Evolutionary conservation across 2,888 invertebrate genomes (phyloP).

Genomic region (Acanthacorydalis orientalis): DNA sequence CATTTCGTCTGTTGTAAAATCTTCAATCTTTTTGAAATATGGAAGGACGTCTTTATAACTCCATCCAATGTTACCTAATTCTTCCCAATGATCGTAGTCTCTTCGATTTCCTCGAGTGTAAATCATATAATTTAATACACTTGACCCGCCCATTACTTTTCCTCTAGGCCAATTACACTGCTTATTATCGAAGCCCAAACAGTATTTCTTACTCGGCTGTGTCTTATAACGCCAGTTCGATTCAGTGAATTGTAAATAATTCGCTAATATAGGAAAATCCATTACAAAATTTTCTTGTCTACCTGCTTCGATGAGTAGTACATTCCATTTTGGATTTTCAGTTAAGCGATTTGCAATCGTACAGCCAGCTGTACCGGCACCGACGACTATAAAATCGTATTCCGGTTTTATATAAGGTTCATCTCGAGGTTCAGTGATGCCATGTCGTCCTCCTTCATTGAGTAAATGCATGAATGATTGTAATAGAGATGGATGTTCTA

Average conservation of each 20-base stretch:
- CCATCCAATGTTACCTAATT: conserved; percentile 50
- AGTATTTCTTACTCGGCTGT: conserved; percentile 54
- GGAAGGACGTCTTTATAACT: conserved; percentile 61
- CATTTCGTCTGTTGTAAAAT: conserved; percentile 67
- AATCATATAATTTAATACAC: conserved; percentile 79
- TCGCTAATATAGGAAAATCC: conserved; percentile 59
- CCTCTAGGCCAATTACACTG: conserved; percentile 71
- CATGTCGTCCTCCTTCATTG: conserved; percentile 33
- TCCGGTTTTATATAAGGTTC: conserved; percentile 31
- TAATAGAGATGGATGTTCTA: conserved; percentile 13
- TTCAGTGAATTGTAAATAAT: conserved; percentile 50
- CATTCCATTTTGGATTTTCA: conserved; percentile 49
- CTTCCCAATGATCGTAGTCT: conserved; percentile 79
- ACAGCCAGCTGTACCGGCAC: conserved; percentile 69
- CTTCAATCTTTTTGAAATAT: conserved; percentile 73
- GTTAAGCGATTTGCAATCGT: conserved; percentile 54
- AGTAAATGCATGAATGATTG: conserved; percentile 35
- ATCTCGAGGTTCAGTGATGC: conserved; percentile 35
- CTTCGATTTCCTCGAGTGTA: conserved; percentile 76
- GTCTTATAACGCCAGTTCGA: conserved; percentile 73
- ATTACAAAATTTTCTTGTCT: conserved; percentile 47
- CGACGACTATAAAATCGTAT: conserved; percentile 64
- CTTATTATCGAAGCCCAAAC: conserved; percentile 60
- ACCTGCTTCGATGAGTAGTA: conserved; percentile 59
- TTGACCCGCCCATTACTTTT: conserved; percentile 71